These are phyloP conservation scores for Drosophila varians DNA, from an alignment of 1,140 invertebrate species.

Conservation along the genomic window DNA sequence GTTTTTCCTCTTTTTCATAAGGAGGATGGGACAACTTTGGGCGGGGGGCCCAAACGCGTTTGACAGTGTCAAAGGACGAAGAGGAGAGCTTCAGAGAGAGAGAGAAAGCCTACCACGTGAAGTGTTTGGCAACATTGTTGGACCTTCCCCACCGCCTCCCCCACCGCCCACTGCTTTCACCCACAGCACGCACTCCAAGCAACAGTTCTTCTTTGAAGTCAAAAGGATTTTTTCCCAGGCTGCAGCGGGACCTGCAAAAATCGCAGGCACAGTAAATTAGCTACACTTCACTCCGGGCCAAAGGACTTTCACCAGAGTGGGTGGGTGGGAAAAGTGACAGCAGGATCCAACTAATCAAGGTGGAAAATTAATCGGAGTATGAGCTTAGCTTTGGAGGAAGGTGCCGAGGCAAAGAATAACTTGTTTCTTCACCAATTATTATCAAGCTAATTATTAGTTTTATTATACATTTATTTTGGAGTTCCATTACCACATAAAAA, in stretches of 20 bases:
- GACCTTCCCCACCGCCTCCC: constrained; percentile 6
- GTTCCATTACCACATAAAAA: too few species aligned
- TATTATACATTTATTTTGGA: too few species aligned
- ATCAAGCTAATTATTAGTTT: not conserved
- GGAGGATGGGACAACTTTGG: not conserved
- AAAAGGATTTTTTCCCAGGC: constrained; percentile 57
- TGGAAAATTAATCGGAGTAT: constrained; percentile 15
- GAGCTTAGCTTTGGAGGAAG: not conserved
- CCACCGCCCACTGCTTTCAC: not conserved
- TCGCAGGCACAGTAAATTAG: constrained; percentile 68
- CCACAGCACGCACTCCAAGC: constrained; percentile 63
- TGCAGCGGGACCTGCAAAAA: constrained; percentile 4
- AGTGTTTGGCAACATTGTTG: constrained; percentile 73
- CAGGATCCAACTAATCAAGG: constrained; percentile 45
- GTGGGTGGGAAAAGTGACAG: constrained; percentile 22
- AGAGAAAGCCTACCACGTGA: constrained; percentile 65
- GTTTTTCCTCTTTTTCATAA: not conserved
- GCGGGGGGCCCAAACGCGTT: constrained; percentile 39
- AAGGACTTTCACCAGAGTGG: not conserved
- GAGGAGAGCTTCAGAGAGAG: constrained; percentile 9
- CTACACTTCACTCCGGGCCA: constrained; percentile 49
- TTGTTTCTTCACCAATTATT: not conserved
- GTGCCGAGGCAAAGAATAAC: not conserved
- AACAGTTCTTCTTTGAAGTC: constrained; percentile 80
- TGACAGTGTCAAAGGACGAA: constrained; percentile 69